A percentile compares a stretch with the other conserved stretches of the same genome.
These are phyloP conservation scores for Magallana gigas DNA, from an alignment of 1,140 invertebrate species.

Conservation along the genomic window DNA sequence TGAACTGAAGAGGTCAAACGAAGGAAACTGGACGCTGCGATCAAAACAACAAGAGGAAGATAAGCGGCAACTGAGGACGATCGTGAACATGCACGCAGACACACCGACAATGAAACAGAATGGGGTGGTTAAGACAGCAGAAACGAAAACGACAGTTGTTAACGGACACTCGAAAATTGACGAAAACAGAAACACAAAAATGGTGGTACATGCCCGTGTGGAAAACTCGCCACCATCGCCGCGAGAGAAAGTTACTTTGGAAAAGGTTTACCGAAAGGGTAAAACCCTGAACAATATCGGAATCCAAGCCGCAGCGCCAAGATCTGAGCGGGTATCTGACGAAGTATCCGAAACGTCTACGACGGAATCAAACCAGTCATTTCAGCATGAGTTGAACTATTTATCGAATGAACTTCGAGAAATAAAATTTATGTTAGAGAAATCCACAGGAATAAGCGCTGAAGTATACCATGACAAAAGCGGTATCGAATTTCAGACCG, in stretches of 20 bases:
- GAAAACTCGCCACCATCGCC: not conserved
- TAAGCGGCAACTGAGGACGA: slow-evolving; percentile 57
- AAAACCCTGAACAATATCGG: slow-evolving; percentile 42
- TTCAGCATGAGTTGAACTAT: slow-evolving; percentile 53
- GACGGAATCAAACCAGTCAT: slow-evolving; percentile 37
- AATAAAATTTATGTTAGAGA: slow-evolving; percentile 59
- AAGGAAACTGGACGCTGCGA: slow-evolving; percentile 69
- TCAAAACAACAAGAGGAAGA: slow-evolving; percentile 55
- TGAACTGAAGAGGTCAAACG: slow-evolving; percentile 58
- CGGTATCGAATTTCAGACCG: slow-evolving; percentile 23
- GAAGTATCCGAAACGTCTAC: slow-evolving; percentile 49
- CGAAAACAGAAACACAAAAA: slow-evolving; percentile 15
- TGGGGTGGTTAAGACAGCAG: not conserved
- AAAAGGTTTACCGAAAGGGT: slow-evolving; percentile 3
- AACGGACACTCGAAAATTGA: not conserved
- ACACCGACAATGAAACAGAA: slow-evolving; percentile 35
- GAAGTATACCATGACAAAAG: slow-evolving; percentile 50
- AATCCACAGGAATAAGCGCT: slow-evolving; percentile 55
- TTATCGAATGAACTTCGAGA: slow-evolving; percentile 61
- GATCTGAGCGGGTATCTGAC: slow-evolving; percentile 35
- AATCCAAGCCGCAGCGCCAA: not conserved
- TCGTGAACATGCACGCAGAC: slow-evolving; percentile 50
- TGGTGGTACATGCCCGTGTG: not conserved
- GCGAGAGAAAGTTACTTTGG: slow-evolving; percentile 22
- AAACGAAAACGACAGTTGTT: not conserved